Evolutionary conservation across 2,113 vertebrate genomes (phyloP).

Genomic region (Cyanocitta stelleri): DNA sequence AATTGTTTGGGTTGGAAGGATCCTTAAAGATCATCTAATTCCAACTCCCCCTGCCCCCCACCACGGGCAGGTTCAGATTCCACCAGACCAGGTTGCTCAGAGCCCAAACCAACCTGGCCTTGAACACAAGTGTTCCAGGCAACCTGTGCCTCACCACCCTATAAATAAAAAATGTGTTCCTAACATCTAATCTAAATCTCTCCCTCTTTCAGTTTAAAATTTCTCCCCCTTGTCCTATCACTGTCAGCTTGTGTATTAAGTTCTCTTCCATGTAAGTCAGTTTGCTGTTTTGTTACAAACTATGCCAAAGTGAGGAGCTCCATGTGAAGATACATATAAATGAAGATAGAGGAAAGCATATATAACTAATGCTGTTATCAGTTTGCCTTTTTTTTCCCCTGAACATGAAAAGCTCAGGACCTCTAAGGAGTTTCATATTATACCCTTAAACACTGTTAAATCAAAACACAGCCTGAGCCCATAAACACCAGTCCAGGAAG

Average conservation of each 20-base stretch:
- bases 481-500: not conserved
- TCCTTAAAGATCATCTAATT: not conserved
- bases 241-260: no score
- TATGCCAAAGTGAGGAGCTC: not conserved
- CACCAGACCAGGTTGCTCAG: not conserved
- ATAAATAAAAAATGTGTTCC: not conserved
- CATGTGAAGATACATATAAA: not conserved
- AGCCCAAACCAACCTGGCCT: not conserved
- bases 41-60: not conserved
- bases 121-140: not conserved
- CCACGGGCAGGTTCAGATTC: not conserved
- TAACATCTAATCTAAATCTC: not conserved
- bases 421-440: not conserved
- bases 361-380: not conserved
- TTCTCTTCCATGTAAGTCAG: not conserved
- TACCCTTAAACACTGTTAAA: not conserved
- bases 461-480: not conserved
- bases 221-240: not conserved
- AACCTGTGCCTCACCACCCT: not conserved
- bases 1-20: not conserved
- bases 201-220: not conserved
- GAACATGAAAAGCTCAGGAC: not conserved
- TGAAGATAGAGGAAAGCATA: not conserved
- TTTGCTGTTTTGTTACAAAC: not conserved
- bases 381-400: not conserved